Evolutionary conservation across 2,797 vertebrate genomes (phyloP).

Genomic region (Distichodus sexfasciatus): DNA sequence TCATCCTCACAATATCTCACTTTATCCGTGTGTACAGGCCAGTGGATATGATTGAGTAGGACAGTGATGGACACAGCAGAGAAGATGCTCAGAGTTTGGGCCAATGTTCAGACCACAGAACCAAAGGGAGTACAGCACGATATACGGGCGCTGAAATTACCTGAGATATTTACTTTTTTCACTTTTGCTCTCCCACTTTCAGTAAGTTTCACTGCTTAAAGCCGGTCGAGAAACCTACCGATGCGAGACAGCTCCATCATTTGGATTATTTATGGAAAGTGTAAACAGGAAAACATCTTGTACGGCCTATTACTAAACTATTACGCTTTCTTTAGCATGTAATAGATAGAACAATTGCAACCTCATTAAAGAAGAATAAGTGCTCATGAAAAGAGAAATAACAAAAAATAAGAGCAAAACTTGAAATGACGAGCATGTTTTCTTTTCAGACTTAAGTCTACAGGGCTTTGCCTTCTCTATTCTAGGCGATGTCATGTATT

Average conservation of each 20-base stretch:
- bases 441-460: conserved; percentile 48
- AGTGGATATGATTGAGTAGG: conserved; percentile 54
- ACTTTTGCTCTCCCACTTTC: conserved; percentile 67
- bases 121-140: conserved; percentile 63
- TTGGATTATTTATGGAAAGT: conserved; percentile 61
- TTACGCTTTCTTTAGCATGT: conserved; percentile 58
- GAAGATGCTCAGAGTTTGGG: neutral
- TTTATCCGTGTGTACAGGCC: conserved; percentile 61
- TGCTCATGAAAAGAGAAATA: conserved; percentile 74
- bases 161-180: conserved; percentile 78
- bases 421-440: conserved; percentile 46
- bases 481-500: too few relatives aligned
- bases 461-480: conserved; percentile 62
- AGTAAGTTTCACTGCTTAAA: conserved; percentile 58
- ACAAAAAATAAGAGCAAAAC: conserved; percentile 50
- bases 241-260: conserved; percentile 63
- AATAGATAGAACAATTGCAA: conserved; percentile 57
- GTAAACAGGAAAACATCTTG: conserved; percentile 68
- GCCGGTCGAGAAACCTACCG: conserved; percentile 59
- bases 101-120: conserved; percentile 24
- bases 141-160: conserved; percentile 77
- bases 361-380: conserved; percentile 71
- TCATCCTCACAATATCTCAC: conserved; percentile 57
- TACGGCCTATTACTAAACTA: conserved; percentile 56
- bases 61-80: neutral